Evolutionary conservation across 2,888 invertebrate genomes (phyloP).

Genomic region (Melieria omissa): DNA sequence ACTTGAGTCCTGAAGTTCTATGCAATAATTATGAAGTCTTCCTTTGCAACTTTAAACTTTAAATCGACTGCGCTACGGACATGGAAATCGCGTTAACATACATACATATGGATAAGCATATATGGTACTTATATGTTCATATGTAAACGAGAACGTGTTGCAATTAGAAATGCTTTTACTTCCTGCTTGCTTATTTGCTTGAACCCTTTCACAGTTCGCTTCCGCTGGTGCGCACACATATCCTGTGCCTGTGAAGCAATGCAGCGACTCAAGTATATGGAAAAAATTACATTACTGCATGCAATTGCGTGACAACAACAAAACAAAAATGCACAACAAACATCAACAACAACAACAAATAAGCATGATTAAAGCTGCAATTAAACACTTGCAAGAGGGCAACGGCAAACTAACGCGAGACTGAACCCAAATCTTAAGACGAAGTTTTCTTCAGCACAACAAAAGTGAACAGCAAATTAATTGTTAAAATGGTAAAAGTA

Average conservation of each 20-base stretch:
- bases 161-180: constrained; percentile 46
- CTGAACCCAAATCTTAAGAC: too few relatives aligned
- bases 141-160: constrained; percentile 18
- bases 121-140: too few relatives aligned
- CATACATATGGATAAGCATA: too few relatives aligned
- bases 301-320: constrained; percentile 6
- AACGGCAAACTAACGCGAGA: not conserved
- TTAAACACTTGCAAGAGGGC: not conserved
- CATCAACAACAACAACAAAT: not conserved
- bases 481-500: too few relatives aligned
- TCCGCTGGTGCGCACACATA: not conserved
- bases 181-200: constrained; percentile 19
- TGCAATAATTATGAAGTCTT: too few relatives aligned
- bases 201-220: not conserved
- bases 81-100: too few relatives aligned
- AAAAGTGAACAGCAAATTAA: too few relatives aligned
- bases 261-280: not conserved
- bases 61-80: too few relatives aligned
- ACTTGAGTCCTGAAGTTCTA: too few relatives aligned
- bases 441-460: too few relatives aligned
- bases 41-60: too few relatives aligned
- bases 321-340: not conserved
- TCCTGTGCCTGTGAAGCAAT: not conserved
- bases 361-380: not conserved
- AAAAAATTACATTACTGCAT: constrained; percentile 9